phyloP scores from a whole-genome alignment of 2,113 vertebrate genomes.

The Phalacrocorax carbo region DNA sequence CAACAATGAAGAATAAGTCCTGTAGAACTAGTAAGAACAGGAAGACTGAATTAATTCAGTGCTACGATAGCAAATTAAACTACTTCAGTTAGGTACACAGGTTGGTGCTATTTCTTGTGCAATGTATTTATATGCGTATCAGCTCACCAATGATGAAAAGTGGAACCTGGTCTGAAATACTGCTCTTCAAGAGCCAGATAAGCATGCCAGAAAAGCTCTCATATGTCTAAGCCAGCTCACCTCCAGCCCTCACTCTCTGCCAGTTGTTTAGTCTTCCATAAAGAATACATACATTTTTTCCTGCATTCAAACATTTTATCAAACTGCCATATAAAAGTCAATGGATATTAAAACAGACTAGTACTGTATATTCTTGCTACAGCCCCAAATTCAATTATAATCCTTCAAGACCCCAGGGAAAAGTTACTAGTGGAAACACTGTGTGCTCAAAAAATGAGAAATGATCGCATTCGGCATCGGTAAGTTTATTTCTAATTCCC shows the following conservation, averaged over 20 bases:
- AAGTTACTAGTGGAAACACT: slow-evolving; percentile 45
- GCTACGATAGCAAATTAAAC: not conserved
- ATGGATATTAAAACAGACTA: slow-evolving; percentile 46
- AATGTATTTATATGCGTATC: not conserved
- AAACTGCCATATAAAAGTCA: slow-evolving; percentile 28
- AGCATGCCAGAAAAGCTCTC: not conserved
- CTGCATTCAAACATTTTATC: slow-evolving; percentile 25
- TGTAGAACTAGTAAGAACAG: not conserved
- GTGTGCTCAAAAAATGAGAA: slow-evolving; percentile 12
- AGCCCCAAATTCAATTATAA: slow-evolving; percentile 46
- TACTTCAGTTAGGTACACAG: not conserved
- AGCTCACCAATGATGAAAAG: not conserved
- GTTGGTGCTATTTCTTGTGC: not conserved
- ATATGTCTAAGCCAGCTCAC: not conserved
- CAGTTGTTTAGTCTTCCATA: slow-evolving; percentile 20
- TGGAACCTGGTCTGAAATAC: not conserved
- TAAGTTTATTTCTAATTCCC: slow-evolving; percentile 25
- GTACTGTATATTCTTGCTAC: slow-evolving; percentile 27
- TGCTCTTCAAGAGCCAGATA: not conserved
- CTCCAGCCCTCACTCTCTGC: not conserved
- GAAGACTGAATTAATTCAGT: not conserved
- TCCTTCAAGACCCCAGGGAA: slow-evolving; percentile 39
- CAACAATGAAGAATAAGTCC: not conserved
- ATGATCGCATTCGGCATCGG: not conserved
- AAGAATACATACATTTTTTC: slow-evolving; percentile 29